Base-by-base conservation (phyloP, 2,113 vertebrate species). In the Eretmochelys imbricata region DNA sequence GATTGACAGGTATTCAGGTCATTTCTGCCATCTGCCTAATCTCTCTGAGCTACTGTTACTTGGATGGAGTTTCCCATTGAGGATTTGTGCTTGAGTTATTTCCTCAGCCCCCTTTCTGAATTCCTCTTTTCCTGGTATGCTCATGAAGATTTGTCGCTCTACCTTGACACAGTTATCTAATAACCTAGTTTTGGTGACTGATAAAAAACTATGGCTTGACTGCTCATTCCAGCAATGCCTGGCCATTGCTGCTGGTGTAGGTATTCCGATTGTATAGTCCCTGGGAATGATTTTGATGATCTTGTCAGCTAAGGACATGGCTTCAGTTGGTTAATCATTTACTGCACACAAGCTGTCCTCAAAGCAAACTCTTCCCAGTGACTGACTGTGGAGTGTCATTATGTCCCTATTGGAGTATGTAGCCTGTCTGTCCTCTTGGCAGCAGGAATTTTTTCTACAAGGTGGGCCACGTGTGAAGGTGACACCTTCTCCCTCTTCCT, bases 151-250 rank as follows among this genome's bases (percentile, higher is more conserved):
- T 54, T 53, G n/a, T 31, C 17, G 42, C 22, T 24, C 55, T 80
- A 25, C 72, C 55, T 38, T 31, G 55, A 42, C 55, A 59, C 48
- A 35, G 54, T 11, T 49, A 25, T 59, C 57, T 51, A 51, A 76
- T 65, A 62, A 72, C 82, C 51, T 46, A 1, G 22, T 88, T 84
- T 8, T 11, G 75, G 49, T 38, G 27, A 62, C 46, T 84, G 51
- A 49, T 50, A n/a, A 50, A 46, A 10, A 19, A 51, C 42, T 2
- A 6, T 59, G 82, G 27, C 48, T 87, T 27, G 38, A 48, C 42
- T 46, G 24, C 38, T 46, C 42, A 35, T 38, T 0, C 3, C 65
- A 78, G 65, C 8, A 1, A 3, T 3, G 5, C 24, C 38, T 54
- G 69, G 80, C n/a, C 53, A 9, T 54, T 22, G 62, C 24, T 38